A percentile compares a stretch with the other conserved stretches of the same genome.
phyloP scores from a whole-genome alignment of 2,113 vertebrate genomes.

The Toxotes jaculatrix region DNA sequence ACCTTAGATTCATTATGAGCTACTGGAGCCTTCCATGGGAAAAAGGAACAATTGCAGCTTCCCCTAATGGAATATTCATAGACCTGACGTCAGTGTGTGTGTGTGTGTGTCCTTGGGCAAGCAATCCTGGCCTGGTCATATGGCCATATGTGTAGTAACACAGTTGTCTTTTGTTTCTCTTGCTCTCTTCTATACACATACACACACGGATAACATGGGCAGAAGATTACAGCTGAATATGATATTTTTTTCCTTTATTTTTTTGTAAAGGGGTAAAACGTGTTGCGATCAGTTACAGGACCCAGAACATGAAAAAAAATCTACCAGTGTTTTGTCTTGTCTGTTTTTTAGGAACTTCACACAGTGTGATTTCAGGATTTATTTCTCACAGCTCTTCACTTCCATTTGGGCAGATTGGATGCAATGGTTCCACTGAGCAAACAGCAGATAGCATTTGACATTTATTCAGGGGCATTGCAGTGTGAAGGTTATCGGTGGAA shows the following conservation, averaged over 20 bases:
- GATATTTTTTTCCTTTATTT: neutral
- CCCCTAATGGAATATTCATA: conserved; percentile 69
- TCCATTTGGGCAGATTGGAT: conserved; percentile 75
- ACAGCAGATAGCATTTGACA: conserved; percentile 84
- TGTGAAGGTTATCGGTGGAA: conserved; percentile 84
- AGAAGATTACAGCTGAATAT: neutral
- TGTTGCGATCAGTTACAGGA: conserved; percentile 1
- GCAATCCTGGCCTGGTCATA: conserved; percentile 20
- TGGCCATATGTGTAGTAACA: conserved; percentile 27
- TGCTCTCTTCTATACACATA: neutral
- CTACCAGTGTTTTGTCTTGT: conserved; percentile 45
- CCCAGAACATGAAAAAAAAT: conserved; percentile 21
- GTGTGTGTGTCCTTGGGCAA: conserved; percentile 37
- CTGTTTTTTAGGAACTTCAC: conserved; percentile 29
- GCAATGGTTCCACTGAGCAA: conserved; percentile 78
- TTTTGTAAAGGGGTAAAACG: neutral
- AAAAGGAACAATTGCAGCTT: conserved; percentile 46
- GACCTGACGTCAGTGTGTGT: conserved; percentile 12
- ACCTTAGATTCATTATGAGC: conserved; percentile 55
- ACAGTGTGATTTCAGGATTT: conserved; percentile 54
- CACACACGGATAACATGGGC: neutral
- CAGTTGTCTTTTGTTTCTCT: conserved; percentile 15
- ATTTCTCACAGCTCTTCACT: conserved; percentile 62
- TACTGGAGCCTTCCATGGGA: conserved; percentile 21
- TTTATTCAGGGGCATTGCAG: conserved; percentile 82